A percentile compares a stretch with the other conserved stretches of the same genome.
Evolutionary conservation across 2,888 invertebrate species (phyloP).

Genomic region (Ormyrus nitidulus): DNA sequence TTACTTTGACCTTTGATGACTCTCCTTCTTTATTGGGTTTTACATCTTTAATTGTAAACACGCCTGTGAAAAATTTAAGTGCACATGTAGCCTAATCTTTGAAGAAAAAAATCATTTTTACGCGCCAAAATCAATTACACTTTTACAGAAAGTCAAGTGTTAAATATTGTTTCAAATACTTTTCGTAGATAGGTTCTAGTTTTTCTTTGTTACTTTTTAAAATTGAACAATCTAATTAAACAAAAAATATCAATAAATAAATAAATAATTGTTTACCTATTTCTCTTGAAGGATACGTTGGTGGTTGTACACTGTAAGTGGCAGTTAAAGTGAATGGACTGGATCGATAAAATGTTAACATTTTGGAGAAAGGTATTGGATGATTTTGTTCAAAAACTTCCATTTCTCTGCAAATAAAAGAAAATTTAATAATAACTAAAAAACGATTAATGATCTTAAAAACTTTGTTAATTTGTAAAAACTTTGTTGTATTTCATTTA

Average conservation of each 20-base stretch:
- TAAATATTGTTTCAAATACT: conserved; percentile 5
- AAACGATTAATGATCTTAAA: not conserved
- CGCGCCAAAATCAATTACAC: not conserved
- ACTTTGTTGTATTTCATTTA: not conserved
- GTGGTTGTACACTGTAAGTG: conserved; percentile 85
- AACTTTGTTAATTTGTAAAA: not conserved
- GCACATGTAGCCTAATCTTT: not conserved
- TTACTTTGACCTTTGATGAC: conserved; percentile 96
- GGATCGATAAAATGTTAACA: conserved; percentile 93
- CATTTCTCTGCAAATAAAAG: conserved; percentile 81
- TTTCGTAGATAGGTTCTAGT: not conserved
- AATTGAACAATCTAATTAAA: not conserved
- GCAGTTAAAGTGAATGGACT: conserved; percentile 93
- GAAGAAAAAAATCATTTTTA: too few species aligned
- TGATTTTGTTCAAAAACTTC: conserved; percentile 95
- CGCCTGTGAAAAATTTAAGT: conserved; percentile 75
- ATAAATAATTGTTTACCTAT: conserved; percentile 81
- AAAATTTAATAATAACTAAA: not conserved
- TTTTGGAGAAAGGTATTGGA: conserved; percentile 93
- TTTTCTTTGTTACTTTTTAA: too few species aligned
- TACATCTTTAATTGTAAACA: conserved; percentile 88
- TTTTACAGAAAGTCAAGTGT: not conserved
- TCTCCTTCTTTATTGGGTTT: conserved; percentile 92
- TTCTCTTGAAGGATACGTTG: conserved; percentile 83
- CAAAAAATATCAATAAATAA: conserved; percentile 17